Evolutionary conservation across 2,797 vertebrate species (phyloP), one percentile per base, ranked within the genome.

Genomic region (Crenuchus spilurus): DNA sequence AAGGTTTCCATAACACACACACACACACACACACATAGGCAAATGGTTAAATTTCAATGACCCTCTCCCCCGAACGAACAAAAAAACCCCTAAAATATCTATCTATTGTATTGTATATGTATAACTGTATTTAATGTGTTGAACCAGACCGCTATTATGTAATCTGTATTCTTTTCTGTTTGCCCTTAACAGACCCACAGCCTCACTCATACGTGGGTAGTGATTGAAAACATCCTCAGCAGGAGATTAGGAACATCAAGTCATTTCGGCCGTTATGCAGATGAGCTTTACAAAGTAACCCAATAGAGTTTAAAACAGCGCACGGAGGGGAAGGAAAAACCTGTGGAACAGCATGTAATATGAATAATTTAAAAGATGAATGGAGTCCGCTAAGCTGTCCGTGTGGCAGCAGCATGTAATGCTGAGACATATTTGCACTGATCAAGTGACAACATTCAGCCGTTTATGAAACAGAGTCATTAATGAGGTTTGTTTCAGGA

Each of bases 151-250:
- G 13, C 33, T 72, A 60, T 75, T 80, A 80, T 55, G 51, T 9
- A 78, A 80, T 66, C 37, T 75, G 78, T 71, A 74, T 67, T 71
- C 66, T 57, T 57, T 54, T 42, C 61, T 63, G 41, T 18, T 20
- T 68, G 39, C 20, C 60, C 48, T 24, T 26, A 28, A 30, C 37
- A 3, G 14, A 13, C 3, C 41, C 64, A 52, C 22, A 70, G 39
- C 20, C 64, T 76, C 72, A 37, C 39, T 68, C 28, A n/a, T 71
- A 41, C 28, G 58, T 67, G 65, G 60, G 44, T 67, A 52, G 65
- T 18, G 44, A 42, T 63, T 63, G 31, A 75, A 66, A 79, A 77
- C 63, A 72, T 73, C 48, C 24, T 65, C 42, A 41, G 42, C 30
- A 31, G 51, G 63, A 63, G 69, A 71, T 55, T 20, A 46, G 48